phyloP scores from a whole-genome alignment of 2,113 vertebrate species.

The Triplophysa dalaica region DNA sequence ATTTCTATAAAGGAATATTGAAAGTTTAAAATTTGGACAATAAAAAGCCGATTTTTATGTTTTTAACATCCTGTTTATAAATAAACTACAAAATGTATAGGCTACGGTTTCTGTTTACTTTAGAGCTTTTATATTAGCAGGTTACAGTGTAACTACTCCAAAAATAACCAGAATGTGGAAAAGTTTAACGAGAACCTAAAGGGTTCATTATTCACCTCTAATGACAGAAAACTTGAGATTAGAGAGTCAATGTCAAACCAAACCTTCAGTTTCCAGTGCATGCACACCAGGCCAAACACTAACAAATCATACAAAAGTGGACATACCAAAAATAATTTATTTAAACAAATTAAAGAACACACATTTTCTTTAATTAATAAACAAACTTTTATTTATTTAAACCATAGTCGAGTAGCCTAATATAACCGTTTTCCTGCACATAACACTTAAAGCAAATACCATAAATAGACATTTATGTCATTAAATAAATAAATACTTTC shows the following conservation, averaged over 20 bases:
- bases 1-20: too few species aligned
- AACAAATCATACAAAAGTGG: background rate
- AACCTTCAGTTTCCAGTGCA: background rate
- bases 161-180: conserved; percentile 45
- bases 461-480: conserved; percentile 85
- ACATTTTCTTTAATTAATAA: conserved; percentile 9
- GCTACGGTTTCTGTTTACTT: background rate
- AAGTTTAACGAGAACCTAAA: conserved; percentile 32
- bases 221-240: background rate
- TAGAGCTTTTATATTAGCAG: background rate
- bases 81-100: background rate
- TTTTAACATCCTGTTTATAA: background rate
- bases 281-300: background rate
- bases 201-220: conserved; percentile 33
- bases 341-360: background rate
- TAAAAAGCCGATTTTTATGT: background rate
- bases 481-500: conserved; percentile 97
- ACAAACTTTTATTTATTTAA: conserved; percentile 25
- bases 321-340: background rate
- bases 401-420: conserved; percentile 33
- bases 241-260: conserved; percentile 24
- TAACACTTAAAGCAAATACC: conserved; percentile 80
- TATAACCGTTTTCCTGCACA: conserved; percentile 54
- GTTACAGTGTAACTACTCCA: background rate
- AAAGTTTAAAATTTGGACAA: too few species aligned